Evolutionary conservation across 2,888 invertebrate species (phyloP).

Genomic region (Temnothorax unifasciatus): DNA sequence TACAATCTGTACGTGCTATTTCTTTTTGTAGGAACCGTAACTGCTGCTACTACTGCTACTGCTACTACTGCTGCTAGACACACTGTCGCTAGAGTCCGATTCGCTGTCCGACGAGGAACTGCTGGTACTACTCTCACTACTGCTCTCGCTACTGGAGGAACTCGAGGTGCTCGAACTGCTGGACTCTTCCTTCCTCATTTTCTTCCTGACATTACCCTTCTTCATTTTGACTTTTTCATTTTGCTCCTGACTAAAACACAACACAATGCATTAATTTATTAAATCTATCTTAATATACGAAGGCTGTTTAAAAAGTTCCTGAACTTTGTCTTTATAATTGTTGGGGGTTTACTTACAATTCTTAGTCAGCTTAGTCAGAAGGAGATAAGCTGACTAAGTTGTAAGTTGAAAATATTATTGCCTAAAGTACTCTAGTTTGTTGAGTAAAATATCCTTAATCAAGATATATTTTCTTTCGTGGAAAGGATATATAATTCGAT

Average conservation of each 20-base stretch:
- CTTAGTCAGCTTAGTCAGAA: no score
- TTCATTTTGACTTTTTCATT: conserved; percentile 68
- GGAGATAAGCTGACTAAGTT: no score
- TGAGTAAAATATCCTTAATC: neutral
- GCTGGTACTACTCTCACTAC: conserved; percentile 76
- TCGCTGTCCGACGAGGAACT: conserved; percentile 82
- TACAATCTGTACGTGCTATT: neutral
- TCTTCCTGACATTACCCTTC: conserved; percentile 66
- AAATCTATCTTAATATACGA: neutral
- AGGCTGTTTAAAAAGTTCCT: no score
- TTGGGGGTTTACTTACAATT: no score
- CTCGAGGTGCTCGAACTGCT: conserved; percentile 74
- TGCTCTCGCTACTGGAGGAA: conserved; percentile 75
- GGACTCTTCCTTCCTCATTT: conserved; percentile 75
- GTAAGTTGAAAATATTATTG: neutral
- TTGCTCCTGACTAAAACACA: conserved; percentile 70
- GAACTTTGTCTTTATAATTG: no score
- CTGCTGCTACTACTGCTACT: conserved; percentile 74
- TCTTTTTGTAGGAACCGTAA: conserved; percentile 66
- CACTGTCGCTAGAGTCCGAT: conserved; percentile 81
- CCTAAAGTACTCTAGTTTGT: neutral
- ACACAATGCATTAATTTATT: neutral
- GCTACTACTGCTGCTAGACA: conserved; percentile 78
- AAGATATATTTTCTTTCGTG: neutral
- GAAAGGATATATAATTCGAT: neutral